Evolutionary conservation across 1,140 invertebrate genomes (phyloP).

Genomic region (Colletes gigas): DNA sequence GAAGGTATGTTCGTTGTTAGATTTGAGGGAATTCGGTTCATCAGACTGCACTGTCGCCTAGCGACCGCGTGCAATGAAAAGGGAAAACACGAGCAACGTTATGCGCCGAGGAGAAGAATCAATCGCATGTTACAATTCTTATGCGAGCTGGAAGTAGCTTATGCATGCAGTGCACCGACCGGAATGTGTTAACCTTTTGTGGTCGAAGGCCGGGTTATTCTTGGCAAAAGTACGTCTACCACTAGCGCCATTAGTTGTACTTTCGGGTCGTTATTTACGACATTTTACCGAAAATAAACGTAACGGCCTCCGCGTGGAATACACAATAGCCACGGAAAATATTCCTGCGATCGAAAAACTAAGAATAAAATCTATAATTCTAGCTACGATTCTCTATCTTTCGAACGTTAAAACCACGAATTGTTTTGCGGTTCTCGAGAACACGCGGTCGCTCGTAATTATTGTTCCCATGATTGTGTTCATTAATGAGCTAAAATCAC

Average conservation of each 20-base stretch:
- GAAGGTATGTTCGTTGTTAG: too few species aligned
- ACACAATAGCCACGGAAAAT: too few species aligned
- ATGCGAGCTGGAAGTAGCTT: background rate
- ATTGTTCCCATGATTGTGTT: too few species aligned
- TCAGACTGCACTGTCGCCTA: background rate
- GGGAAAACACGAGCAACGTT: background rate
- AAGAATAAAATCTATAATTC: too few species aligned
- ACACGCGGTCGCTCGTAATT: too few species aligned
- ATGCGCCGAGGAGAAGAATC: background rate
- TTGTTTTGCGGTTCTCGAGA: too few species aligned
- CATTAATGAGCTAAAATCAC: too few species aligned
- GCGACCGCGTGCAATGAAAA: background rate
- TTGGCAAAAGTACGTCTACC: background rate
- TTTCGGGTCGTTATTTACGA: conserved; percentile 11
- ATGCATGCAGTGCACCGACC: conserved; percentile 3
- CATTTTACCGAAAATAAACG: background rate
- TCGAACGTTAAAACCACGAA: too few species aligned
- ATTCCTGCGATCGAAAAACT: too few species aligned
- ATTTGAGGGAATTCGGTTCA: background rate
- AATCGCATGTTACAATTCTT: conserved; percentile 4
- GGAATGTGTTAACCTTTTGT: conserved; percentile 30
- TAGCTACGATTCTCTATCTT: too few species aligned
- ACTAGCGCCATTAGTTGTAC: background rate
- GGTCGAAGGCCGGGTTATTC: conserved; percentile 28
- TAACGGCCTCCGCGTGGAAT: too few species aligned